phyloP scores from a whole-genome alignment of 2,113 vertebrate species.

The Cebidichthys violaceus region DNA sequence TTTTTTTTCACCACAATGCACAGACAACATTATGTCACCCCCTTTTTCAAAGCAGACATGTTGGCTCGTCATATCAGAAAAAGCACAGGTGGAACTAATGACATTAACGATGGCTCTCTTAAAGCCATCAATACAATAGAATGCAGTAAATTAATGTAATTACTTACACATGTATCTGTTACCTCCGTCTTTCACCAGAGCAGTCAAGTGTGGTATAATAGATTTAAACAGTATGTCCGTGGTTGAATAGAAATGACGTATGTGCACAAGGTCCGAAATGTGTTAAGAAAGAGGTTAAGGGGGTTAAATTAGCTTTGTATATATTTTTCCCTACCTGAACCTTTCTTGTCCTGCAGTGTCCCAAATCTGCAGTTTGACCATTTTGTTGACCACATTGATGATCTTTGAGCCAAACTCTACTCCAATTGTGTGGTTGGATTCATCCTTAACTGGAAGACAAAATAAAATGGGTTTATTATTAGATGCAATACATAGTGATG shows the following conservation, averaged over 20 bases:
- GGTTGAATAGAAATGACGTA: not conserved
- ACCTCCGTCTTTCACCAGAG: not conserved
- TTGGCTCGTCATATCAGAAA: not conserved
- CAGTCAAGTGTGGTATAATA: not conserved
- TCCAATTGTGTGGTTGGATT: slow-evolving; percentile 95
- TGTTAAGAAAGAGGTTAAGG: not conserved
- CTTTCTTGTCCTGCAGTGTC: slow-evolving; percentile 95
- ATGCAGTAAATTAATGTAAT: not conserved
- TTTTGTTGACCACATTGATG: slow-evolving; percentile 93
- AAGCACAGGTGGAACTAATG: not conserved
- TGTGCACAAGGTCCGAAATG: not conserved
- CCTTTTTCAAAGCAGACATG: not conserved
- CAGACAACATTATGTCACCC: not conserved
- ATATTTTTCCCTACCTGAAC: slow-evolving; percentile 85
- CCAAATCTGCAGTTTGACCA: slow-evolving; percentile 95
- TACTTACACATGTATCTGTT: not conserved
- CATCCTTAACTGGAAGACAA: slow-evolving; percentile 89
- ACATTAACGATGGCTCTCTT: not conserved
- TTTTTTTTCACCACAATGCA: no score
- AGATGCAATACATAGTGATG: not conserved
- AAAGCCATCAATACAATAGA: not conserved
- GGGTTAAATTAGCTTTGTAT: not conserved
- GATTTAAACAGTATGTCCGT: not conserved
- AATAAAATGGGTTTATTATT: not conserved
- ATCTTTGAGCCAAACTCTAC: slow-evolving; percentile 96